phyloP scores from a whole-genome alignment of 2,888 invertebrate genomes.

The Iphiclides podalirius region DNA sequence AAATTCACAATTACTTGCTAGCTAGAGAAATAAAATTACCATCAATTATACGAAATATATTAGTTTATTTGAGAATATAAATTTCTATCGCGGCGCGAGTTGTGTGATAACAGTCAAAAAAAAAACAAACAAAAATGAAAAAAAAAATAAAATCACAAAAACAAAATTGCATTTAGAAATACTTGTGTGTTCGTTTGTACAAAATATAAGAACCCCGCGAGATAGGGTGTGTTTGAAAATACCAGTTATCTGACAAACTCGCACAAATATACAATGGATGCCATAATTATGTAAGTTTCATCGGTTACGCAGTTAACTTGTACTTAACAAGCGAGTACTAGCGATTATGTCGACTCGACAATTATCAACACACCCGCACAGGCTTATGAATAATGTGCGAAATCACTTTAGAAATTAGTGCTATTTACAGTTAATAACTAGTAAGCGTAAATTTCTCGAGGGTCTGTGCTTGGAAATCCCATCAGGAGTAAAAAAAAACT shows the following conservation, averaged over 20 bases:
- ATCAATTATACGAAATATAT: conserved; percentile 38
- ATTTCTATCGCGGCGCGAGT: conserved; percentile 12
- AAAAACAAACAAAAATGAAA: conserved; percentile 18
- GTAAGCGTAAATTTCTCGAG: conserved; percentile 31
- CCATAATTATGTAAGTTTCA: no score
- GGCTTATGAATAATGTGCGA: no score
- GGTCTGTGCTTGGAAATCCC: no score
- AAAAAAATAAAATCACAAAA: neutral
- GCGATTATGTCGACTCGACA: no score
- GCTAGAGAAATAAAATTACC: conserved; percentile 26
- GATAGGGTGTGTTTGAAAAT: no score
- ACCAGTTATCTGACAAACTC: no score
- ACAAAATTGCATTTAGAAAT: conserved; percentile 23
- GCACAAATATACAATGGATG: no score
- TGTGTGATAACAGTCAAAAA: conserved; percentile 18
- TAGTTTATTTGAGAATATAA: conserved; percentile 31
- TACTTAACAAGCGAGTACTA: no score
- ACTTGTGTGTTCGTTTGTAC: no score
- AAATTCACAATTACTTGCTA: conserved; percentile 39
- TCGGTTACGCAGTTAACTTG: no score
- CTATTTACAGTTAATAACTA: conserved; percentile 29
- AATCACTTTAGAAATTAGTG: conserved; percentile 17
- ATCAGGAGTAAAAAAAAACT: no score
- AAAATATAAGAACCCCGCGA: neutral
- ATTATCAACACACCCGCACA: no score